phyloP scores from a whole-genome alignment of 1,140 invertebrate species.

The Sipha flava region DNA sequence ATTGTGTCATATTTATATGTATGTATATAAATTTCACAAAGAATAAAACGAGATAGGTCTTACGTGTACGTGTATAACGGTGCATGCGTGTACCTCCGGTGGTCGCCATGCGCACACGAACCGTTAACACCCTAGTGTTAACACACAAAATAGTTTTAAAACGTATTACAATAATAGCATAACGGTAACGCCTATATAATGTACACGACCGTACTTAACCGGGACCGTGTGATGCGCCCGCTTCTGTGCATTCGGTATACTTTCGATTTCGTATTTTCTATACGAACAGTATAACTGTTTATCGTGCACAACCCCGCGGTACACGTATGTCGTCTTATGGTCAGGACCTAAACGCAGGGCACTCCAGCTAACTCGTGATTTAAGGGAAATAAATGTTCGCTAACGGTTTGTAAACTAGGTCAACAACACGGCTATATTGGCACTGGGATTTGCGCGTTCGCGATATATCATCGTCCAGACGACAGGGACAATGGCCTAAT shows the following conservation, averaged over 20 bases:
- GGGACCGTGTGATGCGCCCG: not conserved
- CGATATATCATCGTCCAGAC: not conserved
- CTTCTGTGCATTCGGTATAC: not conserved
- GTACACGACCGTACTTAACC: no score
- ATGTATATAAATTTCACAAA: no score
- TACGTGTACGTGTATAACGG: not conserved
- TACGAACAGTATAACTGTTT: not conserved
- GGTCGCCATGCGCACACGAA: not conserved
- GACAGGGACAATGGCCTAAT: not conserved
- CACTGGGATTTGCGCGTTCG: not conserved
- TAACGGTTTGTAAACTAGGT: not conserved
- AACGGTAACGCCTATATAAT: not conserved
- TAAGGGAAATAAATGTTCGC: not conserved
- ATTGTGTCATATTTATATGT: not conserved
- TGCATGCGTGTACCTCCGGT: not conserved
- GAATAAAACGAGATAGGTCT: no score
- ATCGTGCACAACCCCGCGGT: no score
- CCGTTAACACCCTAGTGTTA: constrained; percentile 9
- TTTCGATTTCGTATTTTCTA: not conserved
- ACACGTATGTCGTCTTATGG: no score
- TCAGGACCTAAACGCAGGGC: no score
- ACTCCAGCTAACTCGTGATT: not conserved
- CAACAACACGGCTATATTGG: not conserved
- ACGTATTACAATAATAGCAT: not conserved
- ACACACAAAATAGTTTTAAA: not conserved